Evolutionary conservation across 1,140 invertebrate species (phyloP).

Genomic region (Leptinotarsa texana): DNA sequence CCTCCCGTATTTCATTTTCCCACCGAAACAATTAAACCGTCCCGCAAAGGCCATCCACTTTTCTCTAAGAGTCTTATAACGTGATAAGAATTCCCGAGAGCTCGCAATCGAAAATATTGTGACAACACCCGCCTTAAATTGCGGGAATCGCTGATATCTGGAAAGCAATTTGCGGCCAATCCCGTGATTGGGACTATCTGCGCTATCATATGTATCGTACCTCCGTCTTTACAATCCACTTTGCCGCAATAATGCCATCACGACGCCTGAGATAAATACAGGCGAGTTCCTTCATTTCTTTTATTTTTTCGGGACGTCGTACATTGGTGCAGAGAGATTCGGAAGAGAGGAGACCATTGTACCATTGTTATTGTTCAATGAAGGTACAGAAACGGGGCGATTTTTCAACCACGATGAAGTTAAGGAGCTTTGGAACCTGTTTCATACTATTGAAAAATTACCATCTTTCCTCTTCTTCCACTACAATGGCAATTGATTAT

Average conservation of each 20-base stretch:
- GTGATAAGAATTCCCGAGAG: slow-evolving; percentile 12
- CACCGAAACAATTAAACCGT: slow-evolving; percentile 2
- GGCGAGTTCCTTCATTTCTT: neutral
- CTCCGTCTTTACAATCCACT: slow-evolving; percentile 44
- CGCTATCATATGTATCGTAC: slow-evolving; percentile 43
- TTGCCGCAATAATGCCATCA: slow-evolving; percentile 24
- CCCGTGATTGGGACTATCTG: slow-evolving; percentile 46
- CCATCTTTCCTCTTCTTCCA: too few relatives aligned
- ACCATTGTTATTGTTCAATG: too few relatives aligned
- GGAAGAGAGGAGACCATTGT: too few relatives aligned
- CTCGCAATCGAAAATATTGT: slow-evolving; percentile 39
- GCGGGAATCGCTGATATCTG: slow-evolving; percentile 44
- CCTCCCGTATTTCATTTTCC: neutral
- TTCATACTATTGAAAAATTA: too few relatives aligned
- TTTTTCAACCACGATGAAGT: too few relatives aligned
- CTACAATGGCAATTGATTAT: too few relatives aligned
- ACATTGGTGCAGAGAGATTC: neutral
- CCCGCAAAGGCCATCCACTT: slow-evolving; percentile 7
- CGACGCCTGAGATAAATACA: neutral
- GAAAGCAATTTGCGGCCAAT: slow-evolving; percentile 48
- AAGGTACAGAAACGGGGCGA: too few relatives aligned
- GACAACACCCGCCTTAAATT: slow-evolving; percentile 45
- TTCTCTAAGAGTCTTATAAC: slow-evolving; percentile 9
- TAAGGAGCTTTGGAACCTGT: too few relatives aligned
- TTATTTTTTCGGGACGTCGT: neutral